These are phyloP conservation scores for Metridium senile DNA, from an alignment of 92 coral and sea anemone species.

Conservation along the genomic window DNA sequence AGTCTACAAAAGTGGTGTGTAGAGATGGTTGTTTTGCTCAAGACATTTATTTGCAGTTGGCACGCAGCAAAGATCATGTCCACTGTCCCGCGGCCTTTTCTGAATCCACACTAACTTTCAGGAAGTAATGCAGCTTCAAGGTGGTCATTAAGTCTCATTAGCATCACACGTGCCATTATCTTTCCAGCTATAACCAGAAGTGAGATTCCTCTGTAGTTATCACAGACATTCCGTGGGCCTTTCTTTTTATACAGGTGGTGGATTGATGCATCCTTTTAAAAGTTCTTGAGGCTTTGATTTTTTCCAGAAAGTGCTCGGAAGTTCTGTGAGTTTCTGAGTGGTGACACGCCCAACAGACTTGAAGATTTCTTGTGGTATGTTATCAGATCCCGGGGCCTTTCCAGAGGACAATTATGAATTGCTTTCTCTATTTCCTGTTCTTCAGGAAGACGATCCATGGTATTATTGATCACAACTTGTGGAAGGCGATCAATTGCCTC, in stretches of 20 bases:
- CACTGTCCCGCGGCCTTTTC: slow-evolving; percentile 36
- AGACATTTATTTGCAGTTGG: slow-evolving; percentile 25
- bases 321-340: slow-evolving; percentile 10
- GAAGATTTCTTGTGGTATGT: slow-evolving; percentile 33
- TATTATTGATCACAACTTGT: slow-evolving; percentile 1
- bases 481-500: slow-evolving; percentile 23
- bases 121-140: slow-evolving; percentile 31
- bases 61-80: slow-evolving; percentile 48
- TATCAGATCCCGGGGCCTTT: slow-evolving; percentile 24
- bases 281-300: slow-evolving; percentile 7
- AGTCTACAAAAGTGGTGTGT: slow-evolving; percentile 34
- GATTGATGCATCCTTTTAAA: slow-evolving; percentile 33
- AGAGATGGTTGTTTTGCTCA: slow-evolving; percentile 24
- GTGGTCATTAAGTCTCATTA: slow-evolving; percentile 28
- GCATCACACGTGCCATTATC: slow-evolving; percentile 38
- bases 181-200: slow-evolving; percentile 47
- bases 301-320: background rate
- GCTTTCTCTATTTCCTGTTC: slow-evolving; percentile 19
- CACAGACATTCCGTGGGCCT: slow-evolving; percentile 30
- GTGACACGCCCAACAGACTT: slow-evolving; percentile 23
- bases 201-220: slow-evolving; percentile 46
- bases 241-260: slow-evolving; percentile 39
- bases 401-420: background rate
- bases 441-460: slow-evolving; percentile 9
- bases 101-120: slow-evolving; percentile 45